Evolutionary conservation across 2,113 vertebrate species (phyloP), one percentile per base, ranked within the genome.

Genomic region (Mugil cephalus): DNA sequence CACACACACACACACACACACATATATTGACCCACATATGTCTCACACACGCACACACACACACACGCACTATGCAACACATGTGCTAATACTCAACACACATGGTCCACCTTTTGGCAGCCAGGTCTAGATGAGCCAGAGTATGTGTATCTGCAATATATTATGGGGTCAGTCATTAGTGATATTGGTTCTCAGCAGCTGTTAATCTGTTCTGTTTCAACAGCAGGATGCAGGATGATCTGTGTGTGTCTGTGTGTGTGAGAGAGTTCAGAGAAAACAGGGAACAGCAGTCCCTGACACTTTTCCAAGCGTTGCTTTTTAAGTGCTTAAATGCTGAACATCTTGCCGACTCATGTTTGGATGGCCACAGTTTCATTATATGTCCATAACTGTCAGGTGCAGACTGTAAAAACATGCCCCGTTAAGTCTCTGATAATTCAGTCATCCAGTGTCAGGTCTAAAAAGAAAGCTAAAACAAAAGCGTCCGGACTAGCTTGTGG

Each of bases 111-210:
- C 69, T 38, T 60, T 60, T 51, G 60, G 38, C 24, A 35, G 58
- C 56, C 59, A 69, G 30, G 51, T 61, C 43, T 21, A 15, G 61
- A 65, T 83, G 80, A 69, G 68, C 62, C 8, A 18, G n/a, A n/a
- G 48, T 38, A 67, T 58, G 79, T 78, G 84, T 69, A 8, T 78
- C 34, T 60, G 50, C 68, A 65, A 72, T 55, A 12, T 52, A 45
- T 53, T 70, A 53, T 36, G 51, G 56, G 83, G 85, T 79, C 80
- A 82, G 87, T 90, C 90, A 89, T 91, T 89, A 89, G 82, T 74
- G 85, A 90, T 91, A 91, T 90, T 90, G 71, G 83, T 90, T 84
- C 66, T 43, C 80, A 85, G 77, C 88, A 90, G 81, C 70, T 87
- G 83, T 79, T 82, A 72, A 60, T 79, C 73, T 73, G 18, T 17